Conservation (phyloP, 1,140 invertebrate genomes). For the Apis laboriosa region DNA sequence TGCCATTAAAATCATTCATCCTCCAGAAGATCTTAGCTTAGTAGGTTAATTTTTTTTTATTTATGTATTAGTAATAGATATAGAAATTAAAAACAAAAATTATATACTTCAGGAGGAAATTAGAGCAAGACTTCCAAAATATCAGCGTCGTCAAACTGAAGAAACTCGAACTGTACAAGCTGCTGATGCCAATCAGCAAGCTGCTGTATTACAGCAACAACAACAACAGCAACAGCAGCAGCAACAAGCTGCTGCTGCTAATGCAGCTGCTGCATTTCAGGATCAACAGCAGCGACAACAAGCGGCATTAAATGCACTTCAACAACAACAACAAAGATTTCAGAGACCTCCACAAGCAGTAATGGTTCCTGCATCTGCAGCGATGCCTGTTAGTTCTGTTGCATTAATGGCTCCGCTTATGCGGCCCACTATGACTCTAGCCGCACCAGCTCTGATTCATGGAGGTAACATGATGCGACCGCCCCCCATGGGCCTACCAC, state of each 20-base stretch:
- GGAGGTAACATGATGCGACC: constrained; percentile 89
- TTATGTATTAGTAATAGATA: background rate
- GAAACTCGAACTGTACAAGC: constrained; percentile 81
- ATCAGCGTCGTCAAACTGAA: constrained; percentile 82
- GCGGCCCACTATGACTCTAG: constrained; percentile 84
- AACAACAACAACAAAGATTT: constrained; percentile 74
- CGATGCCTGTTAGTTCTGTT: constrained; percentile 82
- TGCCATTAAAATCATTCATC: constrained; percentile 95
- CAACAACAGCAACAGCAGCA: constrained; percentile 73
- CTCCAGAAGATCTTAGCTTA: constrained; percentile 94
- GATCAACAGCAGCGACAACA: constrained; percentile 80
- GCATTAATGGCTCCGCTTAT: constrained; percentile 84
- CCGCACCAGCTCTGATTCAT: constrained; percentile 85
- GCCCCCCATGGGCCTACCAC: constrained; percentile 86
- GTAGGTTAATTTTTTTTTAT: constrained; percentile 79
- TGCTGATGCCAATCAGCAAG: constrained; percentile 82
- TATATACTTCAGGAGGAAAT: constrained; percentile 88
- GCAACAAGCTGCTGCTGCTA: constrained; percentile 67
- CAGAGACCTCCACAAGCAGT: constrained; percentile 75
- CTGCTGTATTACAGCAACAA: constrained; percentile 71
- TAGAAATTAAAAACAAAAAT: background rate
- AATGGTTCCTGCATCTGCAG: constrained; percentile 77
- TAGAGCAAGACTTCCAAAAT: constrained; percentile 88
- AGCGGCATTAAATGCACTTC: constrained; percentile 73
- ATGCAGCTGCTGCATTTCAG: constrained; percentile 76